Conservation (phyloP, 2,888 invertebrate species). For the Parnassius orleans region DNA sequence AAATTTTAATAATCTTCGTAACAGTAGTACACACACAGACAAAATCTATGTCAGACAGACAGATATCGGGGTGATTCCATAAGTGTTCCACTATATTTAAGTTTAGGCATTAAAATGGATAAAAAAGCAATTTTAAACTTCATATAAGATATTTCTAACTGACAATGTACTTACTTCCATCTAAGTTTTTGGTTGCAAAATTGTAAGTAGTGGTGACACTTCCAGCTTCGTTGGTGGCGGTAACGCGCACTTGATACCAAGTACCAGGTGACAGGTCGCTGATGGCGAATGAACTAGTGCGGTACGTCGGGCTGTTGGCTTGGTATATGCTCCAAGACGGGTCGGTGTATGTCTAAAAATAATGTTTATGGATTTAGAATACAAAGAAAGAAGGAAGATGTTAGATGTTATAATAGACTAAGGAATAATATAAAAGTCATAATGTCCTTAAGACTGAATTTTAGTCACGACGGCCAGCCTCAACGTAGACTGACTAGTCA, state of each 20-base stretch:
- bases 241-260: constrained; percentile 83
- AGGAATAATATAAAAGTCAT: too few relatives aligned
- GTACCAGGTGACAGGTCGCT: constrained; percentile 79
- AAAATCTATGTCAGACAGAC: too few relatives aligned
- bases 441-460: too few relatives aligned
- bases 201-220: constrained; percentile 77
- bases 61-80: too few relatives aligned
- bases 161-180: constrained; percentile 76
- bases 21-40: too few relatives aligned
- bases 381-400: too few relatives aligned
- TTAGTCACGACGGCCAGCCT: too few relatives aligned
- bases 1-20: too few relatives aligned
- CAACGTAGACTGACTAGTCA: too few relatives aligned
- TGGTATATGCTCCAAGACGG: constrained; percentile 57
- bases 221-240: constrained; percentile 84
- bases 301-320: constrained; percentile 43
- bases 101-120: too few relatives aligned
- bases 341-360: constrained; percentile 40
- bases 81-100: too few relatives aligned
- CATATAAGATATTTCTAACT: neutral
- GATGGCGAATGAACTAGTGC: constrained; percentile 62
- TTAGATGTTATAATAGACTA: too few relatives aligned
- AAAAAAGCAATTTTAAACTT: neutral
- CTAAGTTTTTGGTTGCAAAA: constrained; percentile 82
- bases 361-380: neutral